Conservation (phyloP, 2,888 invertebrate species). For the Andrena minutula region DNA sequence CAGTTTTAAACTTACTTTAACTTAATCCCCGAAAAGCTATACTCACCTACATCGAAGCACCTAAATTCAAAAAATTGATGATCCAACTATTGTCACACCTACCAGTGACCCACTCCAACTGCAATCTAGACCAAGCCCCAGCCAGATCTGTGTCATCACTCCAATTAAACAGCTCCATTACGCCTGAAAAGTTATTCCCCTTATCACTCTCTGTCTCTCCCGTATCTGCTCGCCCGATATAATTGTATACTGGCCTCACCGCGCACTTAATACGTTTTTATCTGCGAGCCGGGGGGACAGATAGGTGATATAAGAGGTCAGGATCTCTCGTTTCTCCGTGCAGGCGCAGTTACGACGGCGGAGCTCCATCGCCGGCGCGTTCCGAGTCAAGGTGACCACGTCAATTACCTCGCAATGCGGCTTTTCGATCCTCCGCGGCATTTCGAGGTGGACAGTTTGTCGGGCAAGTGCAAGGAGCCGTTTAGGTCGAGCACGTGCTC, state of each 20-base stretch:
- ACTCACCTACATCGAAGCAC: no score
- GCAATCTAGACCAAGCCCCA: no score
- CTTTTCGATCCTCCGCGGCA: not conserved
- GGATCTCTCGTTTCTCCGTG: constrained; percentile 8
- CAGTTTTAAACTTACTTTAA: no score
- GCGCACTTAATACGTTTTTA: constrained; percentile 9
- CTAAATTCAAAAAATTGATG: no score
- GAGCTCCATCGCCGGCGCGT: constrained; percentile 10
- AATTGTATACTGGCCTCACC: not conserved
- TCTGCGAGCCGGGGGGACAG: not conserved
- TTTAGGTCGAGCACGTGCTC: not conserved
- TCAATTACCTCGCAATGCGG: constrained; percentile 4
- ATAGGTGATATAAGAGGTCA: constrained; percentile 30
- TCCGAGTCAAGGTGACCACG: constrained; percentile 3
- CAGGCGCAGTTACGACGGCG: constrained; percentile 14
- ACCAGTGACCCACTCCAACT: no score
- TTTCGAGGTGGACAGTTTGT: not conserved
- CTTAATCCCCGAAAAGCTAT: no score
- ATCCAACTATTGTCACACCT: no score
- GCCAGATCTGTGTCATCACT: no score
- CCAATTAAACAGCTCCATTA: no score
- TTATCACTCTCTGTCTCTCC: not conserved
- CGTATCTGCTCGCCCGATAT: not conserved
- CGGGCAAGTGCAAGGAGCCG: not conserved
- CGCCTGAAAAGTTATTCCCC: not conserved